These are phyloP conservation scores for Lydus trimaculatus DNA, from an alignment of 2,888 invertebrate genomes.

Conservation along the genomic window DNA sequence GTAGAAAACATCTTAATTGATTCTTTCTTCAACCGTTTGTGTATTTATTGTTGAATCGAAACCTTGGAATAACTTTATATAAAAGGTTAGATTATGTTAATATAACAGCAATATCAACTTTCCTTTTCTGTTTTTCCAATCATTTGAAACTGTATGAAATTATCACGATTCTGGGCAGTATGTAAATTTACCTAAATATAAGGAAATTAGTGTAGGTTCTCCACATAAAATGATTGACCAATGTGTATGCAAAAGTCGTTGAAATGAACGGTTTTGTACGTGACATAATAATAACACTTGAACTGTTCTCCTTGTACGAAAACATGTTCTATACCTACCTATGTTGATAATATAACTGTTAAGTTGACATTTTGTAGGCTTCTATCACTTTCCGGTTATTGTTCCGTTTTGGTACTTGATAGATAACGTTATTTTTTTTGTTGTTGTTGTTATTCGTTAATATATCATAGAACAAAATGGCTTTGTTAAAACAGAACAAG, in stretches of 20 bases:
- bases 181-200: background rate
- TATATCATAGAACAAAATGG: too few species aligned
- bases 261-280: background rate
- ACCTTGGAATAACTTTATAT: background rate
- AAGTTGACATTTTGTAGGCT: background rate
- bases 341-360: background rate
- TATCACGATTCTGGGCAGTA: background rate
- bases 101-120: background rate
- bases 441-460: too few species aligned
- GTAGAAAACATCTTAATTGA: too few species aligned
- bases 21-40: too few species aligned
- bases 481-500: too few species aligned
- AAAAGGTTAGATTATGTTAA: background rate
- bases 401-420: background rate
- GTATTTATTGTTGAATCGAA: background rate
- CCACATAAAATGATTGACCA: background rate
- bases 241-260: background rate
- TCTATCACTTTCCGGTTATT: background rate
- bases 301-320: background rate
- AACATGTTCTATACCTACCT: background rate
- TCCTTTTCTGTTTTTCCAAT: background rate
- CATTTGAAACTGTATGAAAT: background rate
- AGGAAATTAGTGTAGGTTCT: background rate
- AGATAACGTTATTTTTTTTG: background rate
- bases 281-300: conserved; percentile 1